Evolutionary conservation across 2,113 vertebrate genomes (phyloP), one percentile per base, ranked within the genome.

Genomic region (Microtus pennsylvanicus): DNA sequence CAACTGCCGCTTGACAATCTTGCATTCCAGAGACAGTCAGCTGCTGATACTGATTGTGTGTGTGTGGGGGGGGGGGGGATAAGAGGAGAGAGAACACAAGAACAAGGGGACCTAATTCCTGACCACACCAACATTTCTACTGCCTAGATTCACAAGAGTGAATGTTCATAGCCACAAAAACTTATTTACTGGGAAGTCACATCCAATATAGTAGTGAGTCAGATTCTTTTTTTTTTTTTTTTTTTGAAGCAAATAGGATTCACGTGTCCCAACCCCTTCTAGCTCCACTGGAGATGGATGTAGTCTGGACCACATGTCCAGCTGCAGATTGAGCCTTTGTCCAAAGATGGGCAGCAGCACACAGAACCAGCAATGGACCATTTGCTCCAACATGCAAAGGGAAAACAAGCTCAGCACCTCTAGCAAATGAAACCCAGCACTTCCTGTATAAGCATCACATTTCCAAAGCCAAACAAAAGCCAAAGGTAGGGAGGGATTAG

Each of bases 371-470:
- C 98, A 98, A 94, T 72, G 28, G 98, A 97, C 98, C 98, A 98
- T 97, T 95, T 97, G 97, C 89, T 97, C 93, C 96, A 98, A 98
- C 98, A 98, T 98, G 97, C 98, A 98, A 98, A 98, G 97, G 98
- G 98, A 98, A 99, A 99, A 98, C 97, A 99, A 98, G 98, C 97
- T 98, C 98, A 87, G 87, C 97, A 98, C 97, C 97, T 98, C 97
- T 97, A 98, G 98, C 98, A 98, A 98, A 98, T 98, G 98, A 98
- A 98, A 98, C 97, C 98, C 98, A 98, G 98, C 97, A 98, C 97
- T 99, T 99, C 98, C 98, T 98, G 98, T 98, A 98, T 98, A 98
- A 98, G 98, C 98, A 97, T 98, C 98, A 98, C 98, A 98, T 98
- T 98, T 98, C 98, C 98, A 98, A 98, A 97, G 98, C 97, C 97